A percentile compares a stretch with the other conserved stretches of the same genome.
phyloP scores from a whole-genome alignment of 2,113 vertebrate species.

The Arvicanthis niloticus region DNA sequence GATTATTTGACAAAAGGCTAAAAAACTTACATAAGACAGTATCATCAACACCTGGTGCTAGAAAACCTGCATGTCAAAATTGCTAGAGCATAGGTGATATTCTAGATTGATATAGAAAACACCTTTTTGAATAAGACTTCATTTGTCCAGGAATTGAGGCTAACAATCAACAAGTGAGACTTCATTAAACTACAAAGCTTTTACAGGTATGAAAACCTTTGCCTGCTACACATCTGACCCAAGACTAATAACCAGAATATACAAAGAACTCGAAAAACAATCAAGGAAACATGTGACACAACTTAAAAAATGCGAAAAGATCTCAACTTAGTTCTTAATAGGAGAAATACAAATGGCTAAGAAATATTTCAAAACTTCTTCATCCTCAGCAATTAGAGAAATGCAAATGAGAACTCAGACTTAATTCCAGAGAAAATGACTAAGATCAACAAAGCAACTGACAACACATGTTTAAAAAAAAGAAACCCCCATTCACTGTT shows the following conservation, averaged over 20 bases:
- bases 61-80: neutral
- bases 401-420: neutral
- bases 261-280: neutral
- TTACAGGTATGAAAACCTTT: neutral
- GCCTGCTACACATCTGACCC: neutral
- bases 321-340: neutral
- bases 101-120: neutral
- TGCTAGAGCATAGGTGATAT: neutral
- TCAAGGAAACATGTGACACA: neutral
- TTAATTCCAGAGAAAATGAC: neutral
- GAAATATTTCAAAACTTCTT: neutral
- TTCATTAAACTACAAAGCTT: neutral
- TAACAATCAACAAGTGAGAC: neutral
- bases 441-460: neutral
- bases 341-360: neutral
- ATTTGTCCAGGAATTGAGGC: neutral
- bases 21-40: neutral
- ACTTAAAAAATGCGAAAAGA: neutral
- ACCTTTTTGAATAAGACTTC: neutral
- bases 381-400: neutral
- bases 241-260: neutral
- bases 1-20: neutral
- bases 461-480: neutral
- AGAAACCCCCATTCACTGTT: neutral
- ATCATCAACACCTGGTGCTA: neutral